A percentile compares a stretch with the other conserved stretches of the same genome.
These are phyloP conservation scores for Tachysurus vachellii DNA, from an alignment of 2,113 vertebrate genomes.

Conservation along the genomic window DNA sequence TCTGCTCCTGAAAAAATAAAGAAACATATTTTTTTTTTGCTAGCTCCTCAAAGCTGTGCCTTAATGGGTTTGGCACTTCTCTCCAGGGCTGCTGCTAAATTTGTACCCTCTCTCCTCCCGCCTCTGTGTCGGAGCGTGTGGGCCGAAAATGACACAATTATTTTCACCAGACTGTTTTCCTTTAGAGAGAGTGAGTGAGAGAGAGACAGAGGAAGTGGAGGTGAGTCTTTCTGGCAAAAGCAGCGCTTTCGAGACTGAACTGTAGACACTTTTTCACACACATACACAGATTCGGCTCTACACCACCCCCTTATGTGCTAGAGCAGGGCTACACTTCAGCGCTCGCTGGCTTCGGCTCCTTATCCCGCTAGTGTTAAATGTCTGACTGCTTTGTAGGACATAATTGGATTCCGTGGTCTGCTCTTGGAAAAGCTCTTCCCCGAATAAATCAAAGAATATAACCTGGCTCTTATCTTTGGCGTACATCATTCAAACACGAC, in stretches of 20 bases:
- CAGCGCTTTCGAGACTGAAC: slow-evolving; percentile 60
- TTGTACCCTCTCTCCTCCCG: slow-evolving; percentile 53
- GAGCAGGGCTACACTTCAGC: slow-evolving; percentile 10
- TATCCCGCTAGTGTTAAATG: slow-evolving; percentile 24
- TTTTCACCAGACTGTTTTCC: slow-evolving; percentile 82
- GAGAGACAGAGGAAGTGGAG: slow-evolving; percentile 69
- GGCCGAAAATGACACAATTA: slow-evolving; percentile 79
- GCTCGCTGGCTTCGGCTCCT: slow-evolving; percentile 11
- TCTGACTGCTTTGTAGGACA: slow-evolving; percentile 8
- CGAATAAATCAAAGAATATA: not conserved
- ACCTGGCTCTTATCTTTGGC: not conserved
- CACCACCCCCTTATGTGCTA: not conserved
- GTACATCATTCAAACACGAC: not conserved
- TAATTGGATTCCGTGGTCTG: not conserved
- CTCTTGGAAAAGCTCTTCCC: not conserved
- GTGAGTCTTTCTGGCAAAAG: slow-evolving; percentile 74
- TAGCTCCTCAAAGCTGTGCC: slow-evolving; percentile 65
- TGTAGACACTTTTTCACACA: slow-evolving; percentile 60
- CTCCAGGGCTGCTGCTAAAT: slow-evolving; percentile 71
- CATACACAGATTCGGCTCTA: slow-evolving; percentile 42
- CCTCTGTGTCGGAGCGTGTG: slow-evolving; percentile 61
- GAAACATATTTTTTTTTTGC: slow-evolving; percentile 53
- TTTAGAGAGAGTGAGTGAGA: slow-evolving; percentile 46
- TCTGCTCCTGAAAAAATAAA: slow-evolving; percentile 65
- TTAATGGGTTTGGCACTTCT: slow-evolving; percentile 60